Evolutionary conservation across 2,888 invertebrate genomes (phyloP), one percentile per base, ranked within the genome.

Genomic region (Melitaea athalia): DNA sequence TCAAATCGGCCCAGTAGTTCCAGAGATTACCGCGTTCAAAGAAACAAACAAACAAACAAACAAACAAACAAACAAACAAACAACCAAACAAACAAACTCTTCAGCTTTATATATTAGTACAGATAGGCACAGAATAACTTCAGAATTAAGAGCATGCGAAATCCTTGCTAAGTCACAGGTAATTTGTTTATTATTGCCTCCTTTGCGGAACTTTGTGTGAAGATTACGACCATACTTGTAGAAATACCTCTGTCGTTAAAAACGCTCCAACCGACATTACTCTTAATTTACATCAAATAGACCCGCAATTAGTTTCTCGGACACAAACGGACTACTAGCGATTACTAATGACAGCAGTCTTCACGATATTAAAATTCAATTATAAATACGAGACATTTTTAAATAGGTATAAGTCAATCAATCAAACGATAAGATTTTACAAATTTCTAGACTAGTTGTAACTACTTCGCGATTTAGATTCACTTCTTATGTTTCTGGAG

Each of bases 241-340:
- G 12, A 24, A 63, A 6, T 53, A 63, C 31, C 0, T 62, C 62
- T 62, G 66, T 55, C 43, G 38, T 12, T 42, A 24, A 15, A 65
- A 50, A 31, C 59, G 10, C 38, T 52, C 33, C 24, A 15, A 45
- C 33, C 24, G 42, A 67, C n/a, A 47, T 62, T 15, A 42, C 59
- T 59, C 43, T n/a, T 38, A 50, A 57, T 67, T 57, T 68, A 53
- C 14, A 59, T 31, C 59, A 63, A 60, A 53, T 65, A 45, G 52
- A 66, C 66, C 38, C n/a, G 47, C 66, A 49, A 69, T 60, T 63
- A 52, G 15, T 63, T 59, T 45, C 43, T 31, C 33, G 62, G 47
- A n/a, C 59, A 31, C 63, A 66, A 47, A 66, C 42, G 47, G 38
- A 42, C 50, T 52, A 42, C 52, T 62, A 47, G 47, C 59, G n/a